phyloP scores from a whole-genome alignment of 2,113 vertebrate genomes.

The Passer montanus region DNA sequence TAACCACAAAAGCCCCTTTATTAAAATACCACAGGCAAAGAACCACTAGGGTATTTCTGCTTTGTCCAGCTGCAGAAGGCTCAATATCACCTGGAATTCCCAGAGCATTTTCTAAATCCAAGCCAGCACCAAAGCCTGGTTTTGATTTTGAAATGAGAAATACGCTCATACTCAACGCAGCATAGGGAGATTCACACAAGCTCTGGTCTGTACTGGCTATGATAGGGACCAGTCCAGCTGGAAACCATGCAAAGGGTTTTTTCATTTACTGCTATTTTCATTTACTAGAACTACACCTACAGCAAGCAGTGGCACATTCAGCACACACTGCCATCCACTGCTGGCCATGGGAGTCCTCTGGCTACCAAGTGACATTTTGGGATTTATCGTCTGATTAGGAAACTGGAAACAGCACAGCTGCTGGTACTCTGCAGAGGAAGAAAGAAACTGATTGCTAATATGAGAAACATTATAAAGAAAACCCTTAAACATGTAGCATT shows the following conservation, averaged over 20 bases:
- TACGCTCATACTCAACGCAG: neutral
- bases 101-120: neutral
- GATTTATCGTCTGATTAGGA: neutral
- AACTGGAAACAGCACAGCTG: neutral
- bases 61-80: neutral
- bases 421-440: neutral
- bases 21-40: neutral
- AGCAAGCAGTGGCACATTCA: neutral
- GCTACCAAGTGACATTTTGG: neutral
- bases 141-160: neutral
- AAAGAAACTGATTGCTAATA: neutral
- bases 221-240: neutral
- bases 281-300: neutral
- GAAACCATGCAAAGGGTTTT: neutral
- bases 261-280: neutral
- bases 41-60: neutral
- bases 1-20: neutral
- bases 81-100: neutral
- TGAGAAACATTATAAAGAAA: neutral
- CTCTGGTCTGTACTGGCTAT: neutral
- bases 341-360: neutral
- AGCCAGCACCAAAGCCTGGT: neutral
- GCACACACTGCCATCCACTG: neutral
- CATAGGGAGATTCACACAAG: neutral
- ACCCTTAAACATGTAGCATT: neutral